Evolutionary conservation across 2,888 invertebrate species (phyloP), one percentile per base, ranked within the genome.

Genomic region (Pegoplata infirma): DNA sequence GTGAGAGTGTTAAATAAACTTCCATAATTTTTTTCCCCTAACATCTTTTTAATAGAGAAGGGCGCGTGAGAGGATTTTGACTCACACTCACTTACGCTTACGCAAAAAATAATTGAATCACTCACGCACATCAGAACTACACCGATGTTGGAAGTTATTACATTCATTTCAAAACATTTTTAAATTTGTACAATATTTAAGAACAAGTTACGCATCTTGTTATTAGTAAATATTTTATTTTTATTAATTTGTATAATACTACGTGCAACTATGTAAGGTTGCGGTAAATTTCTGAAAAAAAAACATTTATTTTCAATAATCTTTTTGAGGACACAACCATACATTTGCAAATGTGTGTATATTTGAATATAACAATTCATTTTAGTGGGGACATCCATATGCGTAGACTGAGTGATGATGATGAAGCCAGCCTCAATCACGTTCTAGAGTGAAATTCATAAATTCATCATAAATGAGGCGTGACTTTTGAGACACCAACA

Each of bases 391-490:
- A 76, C 10, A 23, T 28, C 47, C 47, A 58, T 51, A 49, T 68
- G 51, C 51, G 14, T 16, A 55, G 49, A n/a, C n/a, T n/a, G n/a
- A 68, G 59, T 63, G 8, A 59, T 67, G 67, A 75, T 68, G 63
- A 68, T 75, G 56, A 75, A 75, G 61, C 55, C 68, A 75, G 74
- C 79, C 79, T 79, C 79, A 79, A 79, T 79, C 79, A 79, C 79
- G 79, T 79, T 68, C 67, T 59, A 49, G 49, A 69, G 69, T 64
- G 66, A 74, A 75, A 75, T 75, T 64, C 78, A 74, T 77, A 73
- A 77, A 73, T 73, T 78, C 64, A 74, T 78, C 59, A 74, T 56
- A 56, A 68, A 68, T 66, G 68, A 75, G 68, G 75, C 75, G 75
- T 75, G 75, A 75, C 68, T 63, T 53, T 53, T 46, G 32, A 67